Percentiles rank a stretch among this genome's conserved stretches.
Evolutionary conservation across 2,797 vertebrate genomes (phyloP).

Genomic region (Merluccius polli): DNA sequence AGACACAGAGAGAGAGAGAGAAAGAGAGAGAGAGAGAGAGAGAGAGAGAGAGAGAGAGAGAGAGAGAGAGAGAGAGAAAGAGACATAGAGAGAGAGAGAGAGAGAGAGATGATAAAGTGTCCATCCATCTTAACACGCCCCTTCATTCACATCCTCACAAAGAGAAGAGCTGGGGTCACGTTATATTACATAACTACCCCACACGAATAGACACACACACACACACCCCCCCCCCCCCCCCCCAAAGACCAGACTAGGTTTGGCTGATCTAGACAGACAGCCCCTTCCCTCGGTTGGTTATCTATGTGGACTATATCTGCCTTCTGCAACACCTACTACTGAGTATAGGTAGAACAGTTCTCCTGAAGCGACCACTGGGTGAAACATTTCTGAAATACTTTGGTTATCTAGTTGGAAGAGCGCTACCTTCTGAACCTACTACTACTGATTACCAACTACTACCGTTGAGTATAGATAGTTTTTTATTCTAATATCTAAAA

Average conservation of each 20-base stretch:
- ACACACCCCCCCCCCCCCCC: background rate
- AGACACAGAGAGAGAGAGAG: background rate
- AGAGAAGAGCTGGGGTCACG: conserved; percentile 25
- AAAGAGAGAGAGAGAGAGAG: background rate
- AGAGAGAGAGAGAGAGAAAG: background rate
- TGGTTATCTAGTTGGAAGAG: background rate
- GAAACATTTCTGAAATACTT: background rate
- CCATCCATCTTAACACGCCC: conserved; percentile 12
- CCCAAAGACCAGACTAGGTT: background rate
- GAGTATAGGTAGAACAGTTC: background rate
- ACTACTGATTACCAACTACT: background rate
- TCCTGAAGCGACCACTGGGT: background rate
- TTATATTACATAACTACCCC: conserved; percentile 12
- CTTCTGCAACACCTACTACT: background rate
- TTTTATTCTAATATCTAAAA: background rate
- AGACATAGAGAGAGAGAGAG: conserved; percentile 44
- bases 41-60: background rate
- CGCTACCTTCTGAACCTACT: too few species aligned
- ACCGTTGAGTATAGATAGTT: background rate
- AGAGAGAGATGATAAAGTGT: conserved; percentile 44
- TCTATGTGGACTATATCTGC: background rate
- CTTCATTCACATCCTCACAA: conserved; percentile 33
- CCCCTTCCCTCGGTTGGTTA: background rate
- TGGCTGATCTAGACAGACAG: conserved; percentile 2
- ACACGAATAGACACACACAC: background rate